phyloP scores from a whole-genome alignment of 2,113 vertebrate species.

The Mobula birostris region DNA sequence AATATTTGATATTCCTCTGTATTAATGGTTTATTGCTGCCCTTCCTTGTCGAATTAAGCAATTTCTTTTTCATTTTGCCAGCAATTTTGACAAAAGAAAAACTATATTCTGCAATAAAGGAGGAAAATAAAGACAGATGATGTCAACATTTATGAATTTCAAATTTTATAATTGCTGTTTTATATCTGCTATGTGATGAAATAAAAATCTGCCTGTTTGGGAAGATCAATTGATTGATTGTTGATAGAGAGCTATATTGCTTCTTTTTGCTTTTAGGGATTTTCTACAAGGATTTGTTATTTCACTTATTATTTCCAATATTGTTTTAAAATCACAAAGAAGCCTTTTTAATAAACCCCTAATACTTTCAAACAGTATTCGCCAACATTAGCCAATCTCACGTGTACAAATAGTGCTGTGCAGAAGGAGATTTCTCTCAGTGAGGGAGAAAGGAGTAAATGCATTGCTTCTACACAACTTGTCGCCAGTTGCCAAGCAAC shows the following conservation, averaged over 20 bases:
- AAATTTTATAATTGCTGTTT: not conserved
- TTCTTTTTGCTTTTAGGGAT: not conserved
- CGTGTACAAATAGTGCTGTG: not conserved
- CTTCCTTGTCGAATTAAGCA: not conserved
- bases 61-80: not conserved
- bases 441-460: not conserved
- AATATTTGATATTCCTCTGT: not conserved
- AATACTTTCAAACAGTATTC: not conserved
- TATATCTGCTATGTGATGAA: not conserved
- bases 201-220: slow-evolving; percentile 1
- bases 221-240: not conserved
- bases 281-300: not conserved
- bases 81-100: not conserved
- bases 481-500: not conserved
- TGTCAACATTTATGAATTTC: not conserved
- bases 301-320: not conserved
- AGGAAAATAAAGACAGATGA: not conserved
- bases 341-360: not conserved
- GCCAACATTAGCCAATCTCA: not conserved
- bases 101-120: not conserved
- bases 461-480: not conserved
- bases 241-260: not conserved
- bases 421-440: not conserved
- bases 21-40: not conserved
- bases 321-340: not conserved